Percentiles rank a stretch among this genome's conserved stretches.
Conservation (phyloP, 1,140 invertebrate species). For the Diabrotica virgifera region DNA sequence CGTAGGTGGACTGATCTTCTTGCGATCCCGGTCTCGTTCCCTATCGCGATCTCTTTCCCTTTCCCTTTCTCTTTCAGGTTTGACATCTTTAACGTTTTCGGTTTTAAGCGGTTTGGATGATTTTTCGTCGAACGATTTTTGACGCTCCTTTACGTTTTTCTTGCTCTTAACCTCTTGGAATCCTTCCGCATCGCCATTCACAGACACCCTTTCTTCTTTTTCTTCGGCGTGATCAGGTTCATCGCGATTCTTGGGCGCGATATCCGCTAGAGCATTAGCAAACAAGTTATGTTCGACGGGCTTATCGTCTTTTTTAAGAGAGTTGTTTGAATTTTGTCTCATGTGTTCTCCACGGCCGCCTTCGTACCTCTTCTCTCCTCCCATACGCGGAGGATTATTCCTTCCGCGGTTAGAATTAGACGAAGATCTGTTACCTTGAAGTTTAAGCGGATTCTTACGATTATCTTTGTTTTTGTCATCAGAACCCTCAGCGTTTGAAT, state of each 20-base stretch:
- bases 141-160: slow-evolving; percentile 66
- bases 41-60: slow-evolving; percentile 18
- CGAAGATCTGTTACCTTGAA: slow-evolving; percentile 14
- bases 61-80: slow-evolving; percentile 21
- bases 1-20: slow-evolving; percentile 17
- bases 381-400: slow-evolving; percentile 20
- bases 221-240: slow-evolving; percentile 35
- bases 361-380: slow-evolving; percentile 16
- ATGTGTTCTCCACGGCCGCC: neutral
- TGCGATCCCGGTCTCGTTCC: slow-evolving; percentile 33
- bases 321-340: slow-evolving; percentile 23
- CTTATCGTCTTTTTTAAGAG: slow-evolving; percentile 27
- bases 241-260: slow-evolving; percentile 36
- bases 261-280: slow-evolving; percentile 38
- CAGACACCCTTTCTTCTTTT: slow-evolving; percentile 32
- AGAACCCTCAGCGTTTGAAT: slow-evolving; percentile 23
- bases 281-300: slow-evolving; percentile 30
- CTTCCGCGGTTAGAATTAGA: slow-evolving; percentile 3
- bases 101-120: slow-evolving; percentile 50
- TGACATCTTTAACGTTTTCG: slow-evolving; percentile 50
- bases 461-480: slow-evolving; percentile 33
- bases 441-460: slow-evolving; percentile 19
- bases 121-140: slow-evolving; percentile 52
- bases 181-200: slow-evolving; percentile 60
- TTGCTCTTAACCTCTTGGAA: slow-evolving; percentile 86